A percentile compares a stretch with the other conserved stretches of the same genome.
Evolutionary conservation across 2,797 vertebrate species (phyloP).

Genomic region (Siniperca scherzeri): DNA sequence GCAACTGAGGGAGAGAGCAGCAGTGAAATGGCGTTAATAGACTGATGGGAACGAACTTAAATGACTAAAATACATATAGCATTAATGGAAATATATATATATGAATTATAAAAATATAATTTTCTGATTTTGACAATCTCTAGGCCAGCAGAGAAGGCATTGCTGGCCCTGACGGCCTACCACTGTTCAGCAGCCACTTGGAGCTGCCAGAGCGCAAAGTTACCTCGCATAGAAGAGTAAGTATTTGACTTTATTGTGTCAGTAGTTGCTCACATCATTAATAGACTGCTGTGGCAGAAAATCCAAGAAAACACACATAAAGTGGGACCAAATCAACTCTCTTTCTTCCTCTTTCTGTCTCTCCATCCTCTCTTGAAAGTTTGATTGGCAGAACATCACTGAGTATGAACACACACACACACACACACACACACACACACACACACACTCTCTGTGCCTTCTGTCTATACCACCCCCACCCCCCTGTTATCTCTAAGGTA

Average conservation of each 20-base stretch:
- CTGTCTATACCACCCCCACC: not conserved
- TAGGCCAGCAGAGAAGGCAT: too few relatives aligned
- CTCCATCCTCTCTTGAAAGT: slow-evolving; percentile 25
- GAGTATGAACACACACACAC: slow-evolving; percentile 9
- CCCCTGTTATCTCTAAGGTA: slow-evolving; percentile 45
- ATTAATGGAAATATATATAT: too few relatives aligned
- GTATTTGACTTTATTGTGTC: not conserved
- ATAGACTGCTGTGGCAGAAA: not conserved
- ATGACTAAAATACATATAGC: too few relatives aligned
- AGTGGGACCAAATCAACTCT: not conserved
- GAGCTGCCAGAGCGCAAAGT: not conserved
- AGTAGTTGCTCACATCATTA: slow-evolving; percentile 19
- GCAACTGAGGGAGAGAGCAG: too few relatives aligned
- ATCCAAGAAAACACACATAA: not conserved
- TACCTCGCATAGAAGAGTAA: not conserved
- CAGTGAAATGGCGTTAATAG: too few relatives aligned
- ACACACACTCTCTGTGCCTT: slow-evolving; percentile 13
- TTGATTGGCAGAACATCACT: slow-evolving; percentile 54
- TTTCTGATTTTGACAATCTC: too few relatives aligned
- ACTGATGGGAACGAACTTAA: too few relatives aligned
- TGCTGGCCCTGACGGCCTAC: too few relatives aligned
- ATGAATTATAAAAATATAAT: too few relatives aligned
- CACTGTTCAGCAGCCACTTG: not conserved
- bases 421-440: slow-evolving; percentile 2
- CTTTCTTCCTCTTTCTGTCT: not conserved